phyloP scores from a whole-genome alignment of 2,888 invertebrate genomes.

The Rhamnusium bicolor region DNA sequence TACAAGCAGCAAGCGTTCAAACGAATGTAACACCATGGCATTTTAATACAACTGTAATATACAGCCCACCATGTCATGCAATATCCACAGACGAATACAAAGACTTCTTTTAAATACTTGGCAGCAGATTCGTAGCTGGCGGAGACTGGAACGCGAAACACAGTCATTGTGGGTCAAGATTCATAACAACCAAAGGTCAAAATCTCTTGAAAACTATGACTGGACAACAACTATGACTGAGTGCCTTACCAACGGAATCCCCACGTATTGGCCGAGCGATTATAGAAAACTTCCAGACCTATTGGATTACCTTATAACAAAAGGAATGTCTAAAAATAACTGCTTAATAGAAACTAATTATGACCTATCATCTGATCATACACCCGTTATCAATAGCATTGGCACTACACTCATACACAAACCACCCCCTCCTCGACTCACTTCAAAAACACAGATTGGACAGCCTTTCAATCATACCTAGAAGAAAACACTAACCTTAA shows the following conservation, averaged over 20 bases:
- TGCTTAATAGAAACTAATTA: background rate
- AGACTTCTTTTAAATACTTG: background rate
- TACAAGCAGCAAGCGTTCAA: background rate
- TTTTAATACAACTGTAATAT: background rate
- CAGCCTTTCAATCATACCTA: too few species aligned
- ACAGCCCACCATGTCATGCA: conserved; percentile 19
- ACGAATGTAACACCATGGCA: background rate
- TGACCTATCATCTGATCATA: background rate
- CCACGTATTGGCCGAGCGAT: conserved; percentile 24
- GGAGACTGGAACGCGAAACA: conserved; percentile 14
- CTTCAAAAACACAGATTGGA: too few species aligned
- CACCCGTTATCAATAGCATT: background rate
- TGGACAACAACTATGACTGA: too few species aligned
- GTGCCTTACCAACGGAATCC: background rate
- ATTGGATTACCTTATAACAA: too few species aligned
- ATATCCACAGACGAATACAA: conserved; percentile 5
- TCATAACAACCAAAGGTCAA: background rate
- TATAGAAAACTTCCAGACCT: conserved; percentile 8
- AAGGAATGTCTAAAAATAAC: conserved; percentile 5
- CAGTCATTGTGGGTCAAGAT: background rate
- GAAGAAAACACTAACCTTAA: background rate
- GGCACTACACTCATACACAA: background rate
- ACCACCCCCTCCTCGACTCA: too few species aligned
- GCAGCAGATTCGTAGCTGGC: conserved; percentile 10
- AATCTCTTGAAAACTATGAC: background rate